A percentile compares a stretch with the other conserved stretches of the same genome.
These are phyloP conservation scores for Masnerella sp. DNA, from an alignment of 2,888 invertebrate species.

Conservation along the genomic window DNA sequence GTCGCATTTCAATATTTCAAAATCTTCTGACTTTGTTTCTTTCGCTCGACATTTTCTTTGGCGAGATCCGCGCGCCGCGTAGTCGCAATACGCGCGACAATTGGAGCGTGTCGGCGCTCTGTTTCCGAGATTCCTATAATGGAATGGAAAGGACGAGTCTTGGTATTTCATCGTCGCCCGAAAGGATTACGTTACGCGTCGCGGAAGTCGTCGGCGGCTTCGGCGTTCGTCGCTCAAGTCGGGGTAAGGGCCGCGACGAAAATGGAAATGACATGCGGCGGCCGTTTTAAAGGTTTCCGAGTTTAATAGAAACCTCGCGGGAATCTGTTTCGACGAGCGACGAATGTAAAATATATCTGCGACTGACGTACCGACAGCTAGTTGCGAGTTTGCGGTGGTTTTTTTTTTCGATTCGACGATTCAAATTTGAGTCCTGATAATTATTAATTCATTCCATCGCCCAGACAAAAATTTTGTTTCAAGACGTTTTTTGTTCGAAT, in stretches of 20 bases:
- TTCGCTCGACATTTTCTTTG: slow-evolving; percentile 59
- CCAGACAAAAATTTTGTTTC: no score
- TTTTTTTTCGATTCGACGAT: background rate
- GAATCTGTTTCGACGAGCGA: slow-evolving; percentile 48
- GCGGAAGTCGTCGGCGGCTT: slow-evolving; percentile 58
- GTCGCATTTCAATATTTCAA: slow-evolving; percentile 73
- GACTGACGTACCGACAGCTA: slow-evolving; percentile 28
- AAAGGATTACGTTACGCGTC: slow-evolving; percentile 66
- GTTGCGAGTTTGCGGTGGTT: slow-evolving; percentile 7
- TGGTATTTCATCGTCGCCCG: slow-evolving; percentile 59
- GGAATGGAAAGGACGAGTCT: slow-evolving; percentile 66
- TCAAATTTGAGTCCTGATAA: background rate
- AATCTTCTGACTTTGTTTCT: slow-evolving; percentile 62
- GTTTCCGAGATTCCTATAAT: slow-evolving; percentile 67
- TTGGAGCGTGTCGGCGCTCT: slow-evolving; percentile 70
- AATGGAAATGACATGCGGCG: slow-evolving; percentile 51
- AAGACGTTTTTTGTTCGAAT: no score
- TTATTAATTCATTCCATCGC: slow-evolving; percentile 16
- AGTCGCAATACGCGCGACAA: slow-evolving; percentile 69
- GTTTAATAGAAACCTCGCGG: slow-evolving; percentile 54
- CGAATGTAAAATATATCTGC: slow-evolving; percentile 54
- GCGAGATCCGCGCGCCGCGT: slow-evolving; percentile 40
- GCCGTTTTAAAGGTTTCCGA: slow-evolving; percentile 54
- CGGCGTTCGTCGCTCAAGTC: slow-evolving; percentile 37
- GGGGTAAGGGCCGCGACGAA: slow-evolving; percentile 46